Evolutionary conservation across 2,113 vertebrate species (phyloP).

Genomic region (Lasiurus cinereus): DNA sequence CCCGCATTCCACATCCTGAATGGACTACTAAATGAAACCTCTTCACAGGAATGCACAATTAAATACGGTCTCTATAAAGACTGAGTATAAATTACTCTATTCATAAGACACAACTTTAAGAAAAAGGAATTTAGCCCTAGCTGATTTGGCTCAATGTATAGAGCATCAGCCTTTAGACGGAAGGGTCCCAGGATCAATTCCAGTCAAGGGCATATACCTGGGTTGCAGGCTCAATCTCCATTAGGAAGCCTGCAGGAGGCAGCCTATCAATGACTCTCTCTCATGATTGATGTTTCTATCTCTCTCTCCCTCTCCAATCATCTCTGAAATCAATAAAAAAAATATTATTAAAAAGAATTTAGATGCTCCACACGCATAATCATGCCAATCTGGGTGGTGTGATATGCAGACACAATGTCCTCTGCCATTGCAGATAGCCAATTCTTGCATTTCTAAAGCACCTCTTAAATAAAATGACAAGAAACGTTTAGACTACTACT

Average conservation of each 20-base stretch:
- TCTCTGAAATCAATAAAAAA: too few species aligned
- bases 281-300: too few species aligned
- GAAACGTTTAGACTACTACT: background rate
- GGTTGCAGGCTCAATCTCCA: too few species aligned
- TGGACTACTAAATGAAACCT: background rate
- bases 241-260: too few species aligned
- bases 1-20: background rate
- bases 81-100: background rate
- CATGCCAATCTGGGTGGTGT: background rate
- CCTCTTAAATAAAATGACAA: slow-evolving; percentile 25
- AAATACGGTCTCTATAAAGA: background rate
- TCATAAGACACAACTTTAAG: background rate
- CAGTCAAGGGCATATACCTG: too few species aligned
- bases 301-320: too few species aligned
- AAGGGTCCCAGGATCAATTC: too few species aligned
- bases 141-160: too few species aligned
- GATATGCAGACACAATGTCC: background rate
- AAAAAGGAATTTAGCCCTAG: background rate
- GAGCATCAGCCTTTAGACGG: too few species aligned
- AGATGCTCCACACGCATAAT: background rate
- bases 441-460: slow-evolving; percentile 26
- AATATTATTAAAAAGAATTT: background rate
- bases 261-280: too few species aligned
- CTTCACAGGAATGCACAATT: background rate
- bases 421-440: background rate